A percentile compares a stretch with the other conserved stretches of the same genome.
Conservation (phyloP, 1,140 invertebrate genomes). For the Drosophila bipectinata region DNA sequence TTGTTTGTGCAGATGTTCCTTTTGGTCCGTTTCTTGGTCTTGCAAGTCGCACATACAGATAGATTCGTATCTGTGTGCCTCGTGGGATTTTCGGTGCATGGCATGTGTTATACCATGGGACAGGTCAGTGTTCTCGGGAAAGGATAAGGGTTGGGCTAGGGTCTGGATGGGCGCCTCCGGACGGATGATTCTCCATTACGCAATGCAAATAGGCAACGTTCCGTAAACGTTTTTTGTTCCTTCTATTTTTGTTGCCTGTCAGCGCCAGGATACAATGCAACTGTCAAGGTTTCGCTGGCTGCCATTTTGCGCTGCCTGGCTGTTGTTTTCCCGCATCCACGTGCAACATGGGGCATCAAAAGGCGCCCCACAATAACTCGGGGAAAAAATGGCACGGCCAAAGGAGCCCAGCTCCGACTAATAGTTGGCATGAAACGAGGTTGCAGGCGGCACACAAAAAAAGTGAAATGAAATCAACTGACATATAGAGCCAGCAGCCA, state of each 20-base stretch:
- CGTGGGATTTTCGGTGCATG: constrained; percentile 35
- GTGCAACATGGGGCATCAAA: constrained; percentile 47
- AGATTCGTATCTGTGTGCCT: constrained; percentile 15
- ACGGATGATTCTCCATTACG: constrained; percentile 65
- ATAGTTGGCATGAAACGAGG: constrained; percentile 63
- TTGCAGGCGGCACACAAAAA: constrained; percentile 47
- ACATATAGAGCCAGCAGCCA: constrained; percentile 63
- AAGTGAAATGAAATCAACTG: constrained; percentile 82
- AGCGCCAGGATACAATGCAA: constrained; percentile 70
- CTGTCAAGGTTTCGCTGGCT: constrained; percentile 70
- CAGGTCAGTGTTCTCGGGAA: constrained; percentile 64
- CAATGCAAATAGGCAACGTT: constrained; percentile 68
- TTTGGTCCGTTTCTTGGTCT: constrained; percentile 2
- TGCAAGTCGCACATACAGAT: not conserved
- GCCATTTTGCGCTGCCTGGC: constrained; percentile 2
- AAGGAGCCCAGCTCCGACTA: constrained; percentile 51
- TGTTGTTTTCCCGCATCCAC: constrained; percentile 41
- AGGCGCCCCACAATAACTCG: constrained; percentile 29
- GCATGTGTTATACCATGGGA: constrained; percentile 20
- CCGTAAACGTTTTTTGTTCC: constrained; percentile 8
- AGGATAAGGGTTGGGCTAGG: constrained; percentile 18
- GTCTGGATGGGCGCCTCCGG: constrained; percentile 16
- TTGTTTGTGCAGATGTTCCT: constrained; percentile 71
- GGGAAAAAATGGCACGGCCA: constrained; percentile 44
- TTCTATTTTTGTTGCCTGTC: constrained; percentile 30